These are phyloP conservation scores for Drosophila aldrichi DNA, from an alignment of 2,888 invertebrate genomes.

Conservation along the genomic window DNA sequence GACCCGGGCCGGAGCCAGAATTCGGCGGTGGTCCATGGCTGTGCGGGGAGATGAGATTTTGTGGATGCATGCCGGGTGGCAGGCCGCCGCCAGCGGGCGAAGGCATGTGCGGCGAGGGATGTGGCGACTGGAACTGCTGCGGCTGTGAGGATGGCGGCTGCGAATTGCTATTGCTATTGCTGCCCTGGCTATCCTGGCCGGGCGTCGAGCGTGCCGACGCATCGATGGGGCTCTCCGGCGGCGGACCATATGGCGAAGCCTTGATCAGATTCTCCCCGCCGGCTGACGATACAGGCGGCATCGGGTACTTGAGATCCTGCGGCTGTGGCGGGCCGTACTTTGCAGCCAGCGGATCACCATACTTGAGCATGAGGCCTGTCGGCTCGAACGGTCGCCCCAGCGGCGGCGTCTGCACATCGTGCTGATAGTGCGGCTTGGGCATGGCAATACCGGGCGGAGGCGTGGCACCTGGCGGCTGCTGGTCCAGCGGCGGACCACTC, in stretches of 20 bases:
- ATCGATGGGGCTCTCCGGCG: conserved; percentile 85
- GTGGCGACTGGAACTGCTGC: conserved; percentile 84
- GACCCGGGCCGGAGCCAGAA: conserved; percentile 67
- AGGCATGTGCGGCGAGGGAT: conserved; percentile 84
- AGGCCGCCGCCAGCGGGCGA: conserved; percentile 82
- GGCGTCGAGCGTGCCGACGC: conserved; percentile 85
- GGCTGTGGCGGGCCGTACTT: conserved; percentile 83
- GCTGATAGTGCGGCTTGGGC: conserved; percentile 84
- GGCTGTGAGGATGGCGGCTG: conserved; percentile 81
- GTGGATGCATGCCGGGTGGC: conserved; percentile 84
- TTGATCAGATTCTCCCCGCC: conserved; percentile 85
- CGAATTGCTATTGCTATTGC: conserved; percentile 85
- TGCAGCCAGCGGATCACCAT: conserved; percentile 84
- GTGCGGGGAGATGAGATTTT: conserved; percentile 84
- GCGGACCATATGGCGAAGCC: conserved; percentile 81
- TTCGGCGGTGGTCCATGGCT: conserved; percentile 68
- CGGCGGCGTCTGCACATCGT: conserved; percentile 83
- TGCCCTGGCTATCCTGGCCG: conserved; percentile 85
- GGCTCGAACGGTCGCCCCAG: conserved; percentile 84
- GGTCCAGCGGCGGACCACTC: conserved; percentile 62
- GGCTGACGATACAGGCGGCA: conserved; percentile 74
- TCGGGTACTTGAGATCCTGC: conserved; percentile 85
- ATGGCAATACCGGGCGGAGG: conserved; percentile 83
- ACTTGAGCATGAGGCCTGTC: conserved; percentile 84
- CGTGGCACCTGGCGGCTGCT: conserved; percentile 76